Conservation (phyloP, 2,888 invertebrate species). For the Chrysolina haemoptera region DNA sequence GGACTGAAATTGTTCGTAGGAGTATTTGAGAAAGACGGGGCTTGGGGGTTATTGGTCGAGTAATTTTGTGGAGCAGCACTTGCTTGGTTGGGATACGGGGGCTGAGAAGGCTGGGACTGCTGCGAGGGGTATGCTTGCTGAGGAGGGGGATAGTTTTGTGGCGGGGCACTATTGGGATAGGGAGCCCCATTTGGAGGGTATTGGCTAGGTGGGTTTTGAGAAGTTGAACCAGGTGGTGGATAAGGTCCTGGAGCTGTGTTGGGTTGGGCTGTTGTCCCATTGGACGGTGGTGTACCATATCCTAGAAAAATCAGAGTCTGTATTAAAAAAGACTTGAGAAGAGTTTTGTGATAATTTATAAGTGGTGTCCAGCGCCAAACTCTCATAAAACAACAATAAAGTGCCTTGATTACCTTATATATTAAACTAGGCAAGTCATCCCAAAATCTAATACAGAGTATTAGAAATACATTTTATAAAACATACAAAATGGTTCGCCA, state of each 20-base stretch:
- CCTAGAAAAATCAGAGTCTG: conserved; percentile 38
- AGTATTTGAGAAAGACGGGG: conserved; percentile 76
- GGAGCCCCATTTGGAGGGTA: conserved; percentile 66
- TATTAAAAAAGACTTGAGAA: not conserved
- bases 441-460: no score
- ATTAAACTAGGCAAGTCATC: no score
- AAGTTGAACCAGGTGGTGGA: conserved; percentile 66
- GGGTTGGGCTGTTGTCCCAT: conserved; percentile 61
- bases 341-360: no score
- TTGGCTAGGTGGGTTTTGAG: conserved; percentile 61
- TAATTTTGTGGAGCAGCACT: conserved; percentile 66
- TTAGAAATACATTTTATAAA: no score
- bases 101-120: conserved; percentile 42
- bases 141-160: conserved; percentile 64
- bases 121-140: conserved; percentile 72
- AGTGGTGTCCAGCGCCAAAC: no score
- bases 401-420: no score
- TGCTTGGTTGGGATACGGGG: conserved; percentile 39
- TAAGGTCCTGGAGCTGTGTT: conserved; percentile 63
- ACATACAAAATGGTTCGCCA: no score
- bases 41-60: conserved; percentile 70
- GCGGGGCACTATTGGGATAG: conserved; percentile 61
- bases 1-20: conserved; percentile 69
- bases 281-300: conserved; percentile 65
- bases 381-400: no score